These are phyloP conservation scores for Prunella himalayana DNA, from an alignment of 2,113 vertebrate species.

Conservation along the genomic window DNA sequence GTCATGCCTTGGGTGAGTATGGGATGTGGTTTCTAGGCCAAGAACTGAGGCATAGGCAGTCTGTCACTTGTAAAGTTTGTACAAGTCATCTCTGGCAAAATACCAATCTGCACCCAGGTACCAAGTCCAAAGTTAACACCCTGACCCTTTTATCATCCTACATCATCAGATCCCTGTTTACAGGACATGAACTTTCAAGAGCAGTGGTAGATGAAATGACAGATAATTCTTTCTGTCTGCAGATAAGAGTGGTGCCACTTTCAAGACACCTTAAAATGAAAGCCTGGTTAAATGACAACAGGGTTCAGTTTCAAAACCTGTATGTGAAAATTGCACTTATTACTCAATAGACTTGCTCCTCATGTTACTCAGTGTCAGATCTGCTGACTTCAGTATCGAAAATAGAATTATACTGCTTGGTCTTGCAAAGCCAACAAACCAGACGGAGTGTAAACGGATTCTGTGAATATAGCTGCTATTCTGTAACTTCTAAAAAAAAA, in stretches of 20 bases:
- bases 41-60: background rate
- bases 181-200: background rate
- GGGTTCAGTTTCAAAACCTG: background rate
- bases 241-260: background rate
- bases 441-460: background rate
- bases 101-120: background rate
- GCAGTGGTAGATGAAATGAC: background rate
- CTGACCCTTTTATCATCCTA: background rate
- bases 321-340: background rate
- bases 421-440: background rate
- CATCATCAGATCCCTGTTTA: background rate
- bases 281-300: background rate
- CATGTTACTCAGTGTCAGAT: background rate
- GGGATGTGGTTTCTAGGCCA: background rate
- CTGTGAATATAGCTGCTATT: background rate
- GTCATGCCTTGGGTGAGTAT: background rate
- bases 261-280: background rate
- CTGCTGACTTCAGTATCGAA: background rate
- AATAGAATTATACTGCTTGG: background rate
- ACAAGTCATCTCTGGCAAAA: background rate
- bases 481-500: background rate
- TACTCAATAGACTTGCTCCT: background rate
- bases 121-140: background rate
- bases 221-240: background rate
- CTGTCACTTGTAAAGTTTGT: background rate